phyloP scores from a whole-genome alignment of 1,140 invertebrate species.

The Centruroides vittatus region DNA sequence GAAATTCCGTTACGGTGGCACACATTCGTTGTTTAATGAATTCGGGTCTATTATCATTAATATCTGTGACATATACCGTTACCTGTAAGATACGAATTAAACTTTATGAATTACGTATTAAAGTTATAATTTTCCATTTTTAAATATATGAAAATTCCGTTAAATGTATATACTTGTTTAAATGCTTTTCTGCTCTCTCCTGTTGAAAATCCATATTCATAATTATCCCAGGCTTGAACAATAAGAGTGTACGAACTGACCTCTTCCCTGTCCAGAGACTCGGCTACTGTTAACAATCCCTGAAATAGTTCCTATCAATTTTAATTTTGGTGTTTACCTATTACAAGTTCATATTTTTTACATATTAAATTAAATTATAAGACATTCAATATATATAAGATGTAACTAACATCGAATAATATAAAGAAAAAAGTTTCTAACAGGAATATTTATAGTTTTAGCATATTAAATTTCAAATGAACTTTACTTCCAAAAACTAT shows the following conservation, averaged over 20 bases:
- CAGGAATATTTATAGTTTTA: too few relatives aligned
- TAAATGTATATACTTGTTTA: slow-evolving; percentile 48
- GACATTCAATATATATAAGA: too few relatives aligned
- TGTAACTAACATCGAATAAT: too few relatives aligned
- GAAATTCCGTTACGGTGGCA: slow-evolving; percentile 71
- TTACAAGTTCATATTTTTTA: too few relatives aligned
- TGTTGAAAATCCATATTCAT: slow-evolving; percentile 75
- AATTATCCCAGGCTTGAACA: slow-evolving; percentile 88
- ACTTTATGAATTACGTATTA: not conserved
- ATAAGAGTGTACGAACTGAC: slow-evolving; percentile 60
- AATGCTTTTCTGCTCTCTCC: slow-evolving; percentile 83
- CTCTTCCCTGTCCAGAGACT: slow-evolving; percentile 66
- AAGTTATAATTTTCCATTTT: not conserved
- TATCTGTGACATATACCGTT: slow-evolving; percentile 39
- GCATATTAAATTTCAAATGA: too few relatives aligned
- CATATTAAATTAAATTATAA: too few relatives aligned
- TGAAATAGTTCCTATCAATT: slow-evolving; percentile 26
- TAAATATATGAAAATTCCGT: not conserved
- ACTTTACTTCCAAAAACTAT: too few relatives aligned
- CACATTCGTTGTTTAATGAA: slow-evolving; percentile 40
- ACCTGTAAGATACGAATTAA: slow-evolving; percentile 11
- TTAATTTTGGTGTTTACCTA: too few relatives aligned
- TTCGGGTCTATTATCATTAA: slow-evolving; percentile 70
- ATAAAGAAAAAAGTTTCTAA: too few relatives aligned
- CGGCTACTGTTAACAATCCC: slow-evolving; percentile 60